Base-by-base conservation (phyloP, 2,113 vertebrate genomes). In the Hirundichthys speculiger region DNA sequence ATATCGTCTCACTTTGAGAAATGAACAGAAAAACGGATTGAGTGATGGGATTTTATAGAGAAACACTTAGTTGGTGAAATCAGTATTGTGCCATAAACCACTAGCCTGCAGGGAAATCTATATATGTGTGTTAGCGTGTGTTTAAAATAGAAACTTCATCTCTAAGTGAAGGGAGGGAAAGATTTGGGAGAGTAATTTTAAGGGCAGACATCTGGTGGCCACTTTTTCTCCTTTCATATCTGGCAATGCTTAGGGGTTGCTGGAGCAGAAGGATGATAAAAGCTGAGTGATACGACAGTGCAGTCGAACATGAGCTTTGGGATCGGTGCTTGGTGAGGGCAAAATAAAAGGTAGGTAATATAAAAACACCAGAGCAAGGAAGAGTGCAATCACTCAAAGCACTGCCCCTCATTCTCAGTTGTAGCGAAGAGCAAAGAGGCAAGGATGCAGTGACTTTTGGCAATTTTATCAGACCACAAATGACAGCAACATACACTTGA, bases 111-210 rank as follows among this genome's bases (percentile, higher is more conserved):
- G 62, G 49, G 64, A 64, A 15, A 39, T 73, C n/a, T 42, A 47
- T 63, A 27, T 6, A 14, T 16, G 11, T 51, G 24, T 74, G 53
- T 25, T 39, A 65, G 30, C 65, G 16, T 72, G 56, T 45, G 13
- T 64, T 45, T 30, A 24, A 30, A 20, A 56, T 22, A 4, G 43
- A 13, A 62, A 55, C 55, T 64, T n/a, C 11, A 13, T 50, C 47
- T 65, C 52, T 65, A 56, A 76, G 43, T 69, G 53, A 62, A 39
- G 65, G 51, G 45, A 72, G 65, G 50, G 43, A 56, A 65, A 71
- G 75, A 80, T 80, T 69, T 68, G 42, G 63, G 72, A 56, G 51
- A 66, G 66, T 62, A 68, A 64, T 77, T 49, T 61, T 59, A 71
- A 75, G 64, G 75, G 54, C 60, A 76, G 75, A 62, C 54, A 65